Evolutionary conservation across 2,113 vertebrate species (phyloP), one percentile per base, ranked within the genome.

Genomic region (Hyperopisus bebe): DNA sequence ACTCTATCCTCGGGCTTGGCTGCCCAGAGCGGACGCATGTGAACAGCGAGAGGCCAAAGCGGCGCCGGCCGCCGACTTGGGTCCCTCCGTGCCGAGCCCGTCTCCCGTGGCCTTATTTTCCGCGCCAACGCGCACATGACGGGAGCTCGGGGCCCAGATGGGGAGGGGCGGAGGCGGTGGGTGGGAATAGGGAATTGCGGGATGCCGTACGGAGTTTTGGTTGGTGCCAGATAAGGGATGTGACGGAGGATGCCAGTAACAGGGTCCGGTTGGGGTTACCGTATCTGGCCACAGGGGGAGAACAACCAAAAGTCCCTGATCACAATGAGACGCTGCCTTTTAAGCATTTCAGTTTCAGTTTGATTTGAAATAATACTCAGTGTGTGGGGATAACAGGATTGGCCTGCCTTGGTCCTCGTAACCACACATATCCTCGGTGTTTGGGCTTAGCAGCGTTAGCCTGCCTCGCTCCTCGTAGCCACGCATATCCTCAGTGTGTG

Each of bases 1-100:
- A 93, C 92, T 58, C 55, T 91, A 92, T 91, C 51, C 91, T 92
- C 89, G 91, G 35, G 90, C 88, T 90, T 90, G 91, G 91, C 53
- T 92, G 89, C 74, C 77, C 90, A 48, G 47, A 82, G 91, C 88
- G 83, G 89, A 88, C 53, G 91, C 92, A 90, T 53, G 89, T 87
- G 42, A 90, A 88, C 17, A 24, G 50, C 88, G 55, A 62, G 58
- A 92, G 92, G 77, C 46, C 48, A 53, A 13, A 84, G 82, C 48
- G 47, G 47, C 85, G 24, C 51, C 82, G 48, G 35, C n/a, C 13
- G 46, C 90, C 74, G 53, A 19, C 47, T 46, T 46, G 53, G 77
- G 53, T 51, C 50, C 88, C 44, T 35, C 51, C 55, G n/a, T 21
- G 31, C 90, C 50, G 47, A 27, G n/a, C 66, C 87, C 35, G 31